Evolutionary conservation across 2,888 invertebrate species (phyloP), one percentile per base, ranked within the genome.

Genomic region (Tachina fera): DNA sequence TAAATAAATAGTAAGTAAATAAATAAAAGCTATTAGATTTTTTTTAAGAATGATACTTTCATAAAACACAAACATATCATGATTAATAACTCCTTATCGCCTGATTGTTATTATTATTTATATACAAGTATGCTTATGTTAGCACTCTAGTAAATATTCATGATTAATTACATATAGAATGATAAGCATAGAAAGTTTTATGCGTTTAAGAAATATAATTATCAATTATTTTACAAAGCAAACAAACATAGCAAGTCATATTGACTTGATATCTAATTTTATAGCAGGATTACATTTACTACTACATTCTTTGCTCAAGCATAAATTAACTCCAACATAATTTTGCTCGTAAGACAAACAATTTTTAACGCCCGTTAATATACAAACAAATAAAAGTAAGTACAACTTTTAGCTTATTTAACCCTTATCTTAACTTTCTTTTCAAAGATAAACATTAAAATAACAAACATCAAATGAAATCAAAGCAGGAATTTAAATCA

Each of bases 211-310:
- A 60, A 79, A 80, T 47, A 77, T 61, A 77, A 81, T 84, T 53
- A 76, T 41, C 45, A 22, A 74, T 49, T 72, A 71, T 6, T 9
- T 72, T 49, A 47, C 56, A 47, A 49, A 19, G 53, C 43, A 70
- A 45, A 19, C 60, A 71, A 75, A 79, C 67, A 61, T 31, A 79
- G 58, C 75, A 60, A 78, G 45, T 79, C 71, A 76, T 86, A 86
- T 86, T 83, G 83, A 86, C 83, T 76, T 83, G 72, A 75, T 83
- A 86, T 79, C 83, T 76, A 86, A 80, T 83, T 83, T 83, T 60
- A 67, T 53, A 47, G 19, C 51, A 63, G 47, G 39, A 67, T n/a
- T 14, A 45, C 58, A 2, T n/a, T 53, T 56, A 9, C 51, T 3
- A 41, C n/a, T 11, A 10, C 13, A 11, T 43, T 51, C 1, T n/a